Conservation (phyloP, 1,140 invertebrate species). For the Caligus rogercresseyi region DNA sequence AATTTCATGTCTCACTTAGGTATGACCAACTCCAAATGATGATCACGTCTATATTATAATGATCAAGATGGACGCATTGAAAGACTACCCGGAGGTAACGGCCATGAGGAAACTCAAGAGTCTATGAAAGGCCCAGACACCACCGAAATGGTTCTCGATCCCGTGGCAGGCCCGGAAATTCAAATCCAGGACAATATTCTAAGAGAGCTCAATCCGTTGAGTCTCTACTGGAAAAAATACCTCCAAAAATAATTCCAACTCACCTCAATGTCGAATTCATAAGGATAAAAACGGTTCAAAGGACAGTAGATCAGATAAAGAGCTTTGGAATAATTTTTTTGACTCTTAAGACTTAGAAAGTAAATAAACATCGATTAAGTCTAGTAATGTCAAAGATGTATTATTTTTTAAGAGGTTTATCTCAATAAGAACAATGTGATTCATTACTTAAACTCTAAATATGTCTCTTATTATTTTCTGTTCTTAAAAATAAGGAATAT, state of each 20-base stretch:
- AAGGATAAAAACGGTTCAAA: not conserved
- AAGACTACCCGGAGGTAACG: not conserved
- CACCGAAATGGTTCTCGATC: not conserved
- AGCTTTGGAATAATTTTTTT: too few species aligned
- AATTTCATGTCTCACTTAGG: not conserved
- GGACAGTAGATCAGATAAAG: not conserved
- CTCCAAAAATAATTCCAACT: not conserved
- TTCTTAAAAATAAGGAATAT: too few species aligned
- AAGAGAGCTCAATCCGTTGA: not conserved
- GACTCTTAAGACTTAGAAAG: too few species aligned
- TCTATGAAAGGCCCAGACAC: not conserved
- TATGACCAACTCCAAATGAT: slow-evolving; percentile 10
- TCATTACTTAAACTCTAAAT: too few species aligned
- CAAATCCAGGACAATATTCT: not conserved
- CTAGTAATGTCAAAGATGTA: too few species aligned
- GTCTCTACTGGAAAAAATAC: not conserved
- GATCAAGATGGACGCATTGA: slow-evolving; percentile 9
- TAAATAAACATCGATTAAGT: too few species aligned
- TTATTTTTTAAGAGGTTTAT: too few species aligned
- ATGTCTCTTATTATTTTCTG: too few species aligned
- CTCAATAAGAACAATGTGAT: too few species aligned
- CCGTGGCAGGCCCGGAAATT: not conserved
- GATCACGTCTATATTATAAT: slow-evolving; percentile 17
- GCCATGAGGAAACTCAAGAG: not conserved
- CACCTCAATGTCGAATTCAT: not conserved